These are phyloP conservation scores for Craterocephalus amniculus DNA, from an alignment of 2,797 vertebrate species.

Conservation along the genomic window DNA sequence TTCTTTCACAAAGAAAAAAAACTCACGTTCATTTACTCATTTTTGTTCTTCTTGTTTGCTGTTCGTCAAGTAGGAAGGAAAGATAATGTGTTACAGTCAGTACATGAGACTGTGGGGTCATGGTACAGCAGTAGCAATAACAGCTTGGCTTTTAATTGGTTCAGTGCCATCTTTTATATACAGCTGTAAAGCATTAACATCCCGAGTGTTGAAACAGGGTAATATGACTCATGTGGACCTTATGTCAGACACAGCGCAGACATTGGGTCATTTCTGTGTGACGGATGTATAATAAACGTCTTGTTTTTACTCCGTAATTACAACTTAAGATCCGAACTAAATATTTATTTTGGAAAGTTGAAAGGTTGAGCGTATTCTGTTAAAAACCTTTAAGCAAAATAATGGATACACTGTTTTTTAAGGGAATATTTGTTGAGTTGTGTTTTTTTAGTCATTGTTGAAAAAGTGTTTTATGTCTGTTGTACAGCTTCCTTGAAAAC, in stretches of 20 bases:
- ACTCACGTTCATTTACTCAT: slow-evolving; percentile 17
- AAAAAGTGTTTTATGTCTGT: not conserved
- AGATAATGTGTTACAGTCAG: slow-evolving; percentile 9
- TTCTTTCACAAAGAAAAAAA: not conserved
- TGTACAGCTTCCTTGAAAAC: not conserved
- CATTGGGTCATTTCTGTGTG: not conserved
- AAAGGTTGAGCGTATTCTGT: not conserved
- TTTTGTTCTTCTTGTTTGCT: slow-evolving; percentile 41
- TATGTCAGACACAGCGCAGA: slow-evolving; percentile 21
- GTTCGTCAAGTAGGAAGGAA: slow-evolving; percentile 36
- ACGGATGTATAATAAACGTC: not conserved
- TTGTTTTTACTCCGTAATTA: slow-evolving; percentile 12
- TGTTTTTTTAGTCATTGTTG: not conserved
- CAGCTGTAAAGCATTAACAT: slow-evolving; percentile 50
- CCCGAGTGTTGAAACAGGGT: slow-evolving; percentile 27
- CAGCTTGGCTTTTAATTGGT: slow-evolving; percentile 20
- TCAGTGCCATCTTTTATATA: slow-evolving; percentile 17
- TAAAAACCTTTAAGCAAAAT: not conserved
- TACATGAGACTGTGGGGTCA: slow-evolving; percentile 36
- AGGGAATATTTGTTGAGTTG: not conserved
- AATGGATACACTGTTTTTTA: not conserved
- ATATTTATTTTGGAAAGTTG: slow-evolving; percentile 3
- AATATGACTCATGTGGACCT: slow-evolving; percentile 14
- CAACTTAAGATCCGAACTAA: not conserved
- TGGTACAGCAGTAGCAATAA: slow-evolving; percentile 30